Evolutionary conservation across 92 coral and sea anemone genomes (phyloP).

Genomic region (Porites rus): DNA sequence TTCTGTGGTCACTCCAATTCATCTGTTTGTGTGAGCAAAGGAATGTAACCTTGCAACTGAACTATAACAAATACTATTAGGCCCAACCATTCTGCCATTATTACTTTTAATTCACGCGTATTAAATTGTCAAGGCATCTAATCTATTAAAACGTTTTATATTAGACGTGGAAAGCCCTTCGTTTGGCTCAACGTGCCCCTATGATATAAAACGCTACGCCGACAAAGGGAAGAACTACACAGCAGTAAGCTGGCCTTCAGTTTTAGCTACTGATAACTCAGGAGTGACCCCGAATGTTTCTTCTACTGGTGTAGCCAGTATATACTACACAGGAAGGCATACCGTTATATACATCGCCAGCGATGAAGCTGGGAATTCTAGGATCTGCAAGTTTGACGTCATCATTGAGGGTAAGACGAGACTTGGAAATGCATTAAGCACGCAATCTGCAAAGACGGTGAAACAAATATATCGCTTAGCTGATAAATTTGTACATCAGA

Average conservation of each 20-base stretch:
- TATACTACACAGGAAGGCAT: slow-evolving; percentile 52
- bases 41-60: too few species aligned
- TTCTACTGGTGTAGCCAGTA: slow-evolving; percentile 6
- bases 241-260: slow-evolving; percentile 38
- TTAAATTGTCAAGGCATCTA: too few species aligned
- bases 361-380: slow-evolving; percentile 60
- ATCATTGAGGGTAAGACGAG: slow-evolving; percentile 47
- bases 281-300: slow-evolving; percentile 25
- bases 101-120: too few species aligned
- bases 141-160: too few species aligned
- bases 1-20: too few species aligned
- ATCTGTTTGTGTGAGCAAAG: too few species aligned
- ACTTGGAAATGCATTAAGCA: too few species aligned
- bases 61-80: too few species aligned
- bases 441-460: too few species aligned
- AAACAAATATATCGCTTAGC: too few species aligned
- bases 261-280: slow-evolving; percentile 69
- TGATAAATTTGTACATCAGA: too few species aligned
- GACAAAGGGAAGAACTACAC: slow-evolving; percentile 36
- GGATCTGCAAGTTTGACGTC: slow-evolving; percentile 44
- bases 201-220: slow-evolving; percentile 53
- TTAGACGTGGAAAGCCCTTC: slow-evolving; percentile 54
- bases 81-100: too few species aligned
- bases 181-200: slow-evolving; percentile 51
- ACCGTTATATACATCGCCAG: slow-evolving; percentile 40